Percentiles rank a stretch among this genome's conserved stretches.
These are phyloP conservation scores for Acanthopagrus latus DNA, from an alignment of 2,797 vertebrate genomes.

Conservation along the genomic window DNA sequence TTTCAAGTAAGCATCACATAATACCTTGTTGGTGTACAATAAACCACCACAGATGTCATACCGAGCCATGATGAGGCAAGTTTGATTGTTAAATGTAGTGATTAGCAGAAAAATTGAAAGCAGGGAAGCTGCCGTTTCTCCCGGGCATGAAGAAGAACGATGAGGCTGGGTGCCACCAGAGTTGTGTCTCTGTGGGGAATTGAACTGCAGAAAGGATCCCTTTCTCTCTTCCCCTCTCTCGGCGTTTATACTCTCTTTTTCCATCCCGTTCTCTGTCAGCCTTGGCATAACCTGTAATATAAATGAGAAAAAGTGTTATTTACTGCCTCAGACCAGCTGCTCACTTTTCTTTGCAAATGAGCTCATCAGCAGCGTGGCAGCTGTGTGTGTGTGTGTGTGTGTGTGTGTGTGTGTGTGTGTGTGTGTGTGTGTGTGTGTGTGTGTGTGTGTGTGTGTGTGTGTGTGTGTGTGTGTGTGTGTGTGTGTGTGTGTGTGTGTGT, in stretches of 20 bases:
- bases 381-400: slow-evolving; percentile 45
- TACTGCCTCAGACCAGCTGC: slow-evolving; percentile 68
- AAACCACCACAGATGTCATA: slow-evolving; percentile 36
- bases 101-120: slow-evolving; percentile 41
- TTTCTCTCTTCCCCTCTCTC: background rate
- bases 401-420: slow-evolving; percentile 17
- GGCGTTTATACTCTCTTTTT: slow-evolving; percentile 12
- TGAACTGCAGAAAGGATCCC: slow-evolving; percentile 42
- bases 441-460: slow-evolving; percentile 20
- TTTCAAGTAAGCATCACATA: background rate
- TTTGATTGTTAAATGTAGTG: slow-evolving; percentile 52
- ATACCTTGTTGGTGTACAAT: slow-evolving; percentile 26
- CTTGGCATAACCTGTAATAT: slow-evolving; percentile 40
- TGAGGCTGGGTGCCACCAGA: slow-evolving; percentile 34
- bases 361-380: slow-evolving; percentile 55
- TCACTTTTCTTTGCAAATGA: slow-evolving; percentile 64
- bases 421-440: slow-evolving; percentile 36
- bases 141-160: slow-evolving; percentile 24
- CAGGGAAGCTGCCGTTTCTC: slow-evolving; percentile 11
- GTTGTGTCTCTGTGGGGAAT: slow-evolving; percentile 47
- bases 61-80: slow-evolving; percentile 14
- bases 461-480: slow-evolving; percentile 37
- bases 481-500: slow-evolving; percentile 19
- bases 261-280: slow-evolving; percentile 17
- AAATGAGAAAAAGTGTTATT: slow-evolving; percentile 56